A percentile compares a stretch with the other conserved stretches of the same genome.
Conservation (phyloP, 2,888 invertebrate species). For the Desoria tigrina region DNA sequence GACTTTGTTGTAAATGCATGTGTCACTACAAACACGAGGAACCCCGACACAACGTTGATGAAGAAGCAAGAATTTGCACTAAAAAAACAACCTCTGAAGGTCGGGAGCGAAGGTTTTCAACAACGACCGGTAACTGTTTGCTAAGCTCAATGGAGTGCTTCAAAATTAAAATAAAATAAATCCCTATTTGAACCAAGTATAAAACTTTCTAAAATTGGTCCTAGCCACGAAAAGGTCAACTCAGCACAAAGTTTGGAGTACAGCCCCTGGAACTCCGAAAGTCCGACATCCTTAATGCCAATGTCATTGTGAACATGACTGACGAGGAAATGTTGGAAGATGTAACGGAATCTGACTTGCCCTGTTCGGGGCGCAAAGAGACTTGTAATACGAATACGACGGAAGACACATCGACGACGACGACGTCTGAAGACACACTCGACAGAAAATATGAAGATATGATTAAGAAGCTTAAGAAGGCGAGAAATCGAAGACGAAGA, state of each 20-base stretch:
- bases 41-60: neutral
- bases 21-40: neutral
- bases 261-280: neutral
- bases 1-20: slow-evolving; percentile 2
- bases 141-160: neutral
- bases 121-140: neutral
- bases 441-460: neutral
- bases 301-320: neutral
- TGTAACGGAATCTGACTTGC: neutral
- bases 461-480: neutral
- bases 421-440: neutral
- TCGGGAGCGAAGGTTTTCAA: neutral
- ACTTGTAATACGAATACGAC: neutral
- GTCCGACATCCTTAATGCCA: neutral
- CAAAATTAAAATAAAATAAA: neutral
- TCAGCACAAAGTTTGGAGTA: neutral
- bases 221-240: slow-evolving; percentile 3
- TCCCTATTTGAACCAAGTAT: neutral
- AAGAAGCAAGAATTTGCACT: neutral
- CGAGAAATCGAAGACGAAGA: too few species aligned
- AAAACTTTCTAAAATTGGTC: too few species aligned
- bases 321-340: neutral
- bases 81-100: neutral
- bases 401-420: neutral
- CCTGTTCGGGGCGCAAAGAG: neutral